Conservation (phyloP, 2,113 vertebrate genomes). For the Cyanistes caeruleus region DNA sequence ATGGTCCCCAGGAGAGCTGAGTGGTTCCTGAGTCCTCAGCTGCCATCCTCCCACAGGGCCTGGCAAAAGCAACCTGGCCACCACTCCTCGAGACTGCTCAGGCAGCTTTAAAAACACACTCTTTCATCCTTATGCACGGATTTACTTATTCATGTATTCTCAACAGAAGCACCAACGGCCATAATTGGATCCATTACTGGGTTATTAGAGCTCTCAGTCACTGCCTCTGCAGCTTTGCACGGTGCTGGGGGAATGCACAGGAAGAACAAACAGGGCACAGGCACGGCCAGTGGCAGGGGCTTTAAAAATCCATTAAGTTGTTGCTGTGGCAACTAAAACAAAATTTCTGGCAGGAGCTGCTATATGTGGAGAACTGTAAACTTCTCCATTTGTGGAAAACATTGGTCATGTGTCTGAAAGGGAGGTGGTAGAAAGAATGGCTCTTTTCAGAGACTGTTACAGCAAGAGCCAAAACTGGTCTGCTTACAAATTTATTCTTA, state of each 20-base stretch:
- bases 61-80: background rate
- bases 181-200: slow-evolving; percentile 62
- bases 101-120: slow-evolving; percentile 6
- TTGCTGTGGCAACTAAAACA: slow-evolving; percentile 54
- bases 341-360: slow-evolving; percentile 29
- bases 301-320: slow-evolving; percentile 16
- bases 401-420: slow-evolving; percentile 59
- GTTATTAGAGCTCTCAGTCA: slow-evolving; percentile 66
- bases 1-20: background rate
- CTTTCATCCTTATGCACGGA: background rate
- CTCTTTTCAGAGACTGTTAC: slow-evolving; percentile 50
- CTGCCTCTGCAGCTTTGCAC: background rate
- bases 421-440: slow-evolving; percentile 54
- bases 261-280: slow-evolving; percentile 36
- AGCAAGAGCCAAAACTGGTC: slow-evolving; percentile 23
- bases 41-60: background rate
- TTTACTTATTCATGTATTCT: slow-evolving; percentile 62
- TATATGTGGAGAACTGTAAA: slow-evolving; percentile 35
- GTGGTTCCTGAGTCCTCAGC: background rate
- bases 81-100: background rate
- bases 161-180: slow-evolving; percentile 45
- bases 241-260: background rate
- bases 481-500: slow-evolving; percentile 48
- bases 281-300: background rate
- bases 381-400: slow-evolving; percentile 66